Conservation (phyloP, 2,113 vertebrate genomes). For the Centrocercus urophasianus region DNA sequence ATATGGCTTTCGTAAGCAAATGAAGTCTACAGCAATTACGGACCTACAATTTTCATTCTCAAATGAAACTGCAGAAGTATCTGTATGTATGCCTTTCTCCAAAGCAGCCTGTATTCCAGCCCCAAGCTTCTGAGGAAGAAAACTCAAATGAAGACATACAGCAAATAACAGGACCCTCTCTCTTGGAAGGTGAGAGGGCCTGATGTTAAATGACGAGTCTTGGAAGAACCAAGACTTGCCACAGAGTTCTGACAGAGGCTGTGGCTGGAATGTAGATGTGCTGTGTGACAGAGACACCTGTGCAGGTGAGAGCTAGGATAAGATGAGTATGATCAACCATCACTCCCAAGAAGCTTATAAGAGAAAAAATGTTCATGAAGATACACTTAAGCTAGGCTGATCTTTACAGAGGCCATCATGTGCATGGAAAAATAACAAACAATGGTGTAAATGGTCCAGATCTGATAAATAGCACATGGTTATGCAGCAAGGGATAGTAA, state of each 20-base stretch:
- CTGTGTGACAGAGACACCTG: not conserved
- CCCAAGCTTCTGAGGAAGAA: not conserved
- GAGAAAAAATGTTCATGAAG: not conserved
- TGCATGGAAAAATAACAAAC: not conserved
- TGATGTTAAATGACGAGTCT: not conserved
- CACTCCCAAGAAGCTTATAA: not conserved
- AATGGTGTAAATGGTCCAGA: not conserved
- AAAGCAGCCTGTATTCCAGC: not conserved
- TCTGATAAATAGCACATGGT: accelerated
- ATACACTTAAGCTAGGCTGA: not conserved
- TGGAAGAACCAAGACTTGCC: not conserved
- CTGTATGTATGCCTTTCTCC: not conserved
- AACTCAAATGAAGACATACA: not conserved
- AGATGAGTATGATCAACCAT: accelerated
- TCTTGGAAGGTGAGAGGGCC: accelerated
- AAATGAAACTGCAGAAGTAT: not conserved
- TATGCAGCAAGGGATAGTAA: not conserved
- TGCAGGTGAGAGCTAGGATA: accelerated
- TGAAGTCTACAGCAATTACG: not conserved
- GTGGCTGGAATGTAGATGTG: not conserved
- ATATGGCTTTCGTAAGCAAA: not conserved
- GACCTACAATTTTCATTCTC: not conserved
- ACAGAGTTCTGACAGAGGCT: not conserved
- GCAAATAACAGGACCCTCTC: not conserved
- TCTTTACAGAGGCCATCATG: not conserved